These are phyloP conservation scores for Pocillopora meandrina DNA, from an alignment of 92 coral and sea anemone species.

Conservation along the genomic window DNA sequence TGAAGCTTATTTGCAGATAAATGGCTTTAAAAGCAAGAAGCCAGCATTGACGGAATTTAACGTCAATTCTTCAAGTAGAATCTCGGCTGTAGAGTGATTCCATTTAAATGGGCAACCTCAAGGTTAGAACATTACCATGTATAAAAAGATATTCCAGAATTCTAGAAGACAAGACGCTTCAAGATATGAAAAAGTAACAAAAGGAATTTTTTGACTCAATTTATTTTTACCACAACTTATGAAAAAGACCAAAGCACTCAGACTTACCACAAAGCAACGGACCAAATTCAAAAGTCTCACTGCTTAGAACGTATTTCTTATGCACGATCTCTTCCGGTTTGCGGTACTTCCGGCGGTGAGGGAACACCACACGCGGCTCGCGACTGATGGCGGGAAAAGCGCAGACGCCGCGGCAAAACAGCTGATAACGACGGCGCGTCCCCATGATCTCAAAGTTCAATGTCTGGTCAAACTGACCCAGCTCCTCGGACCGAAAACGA, in stretches of 20 bases:
- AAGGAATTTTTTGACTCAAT: neutral
- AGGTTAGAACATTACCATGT: no score
- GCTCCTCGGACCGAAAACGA: constrained; percentile 94
- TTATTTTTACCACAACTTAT: neutral
- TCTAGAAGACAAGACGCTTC: no score
- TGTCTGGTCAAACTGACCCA: constrained; percentile 99
- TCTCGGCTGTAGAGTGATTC: no score
- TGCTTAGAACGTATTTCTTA: constrained; percentile 91
- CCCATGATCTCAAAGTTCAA: constrained; percentile 96
- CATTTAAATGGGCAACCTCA: no score
- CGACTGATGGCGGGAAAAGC: constrained; percentile 98
- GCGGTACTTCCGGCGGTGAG: constrained; percentile 92
- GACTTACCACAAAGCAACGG: constrained; percentile 87
- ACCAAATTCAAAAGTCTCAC: constrained; percentile 95
- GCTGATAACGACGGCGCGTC: constrained; percentile 95
- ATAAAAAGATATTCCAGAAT: no score
- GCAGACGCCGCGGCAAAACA: constrained; percentile 98
- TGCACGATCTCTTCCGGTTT: constrained; percentile 97
- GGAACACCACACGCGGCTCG: constrained; percentile 97
- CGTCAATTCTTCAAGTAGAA: neutral
- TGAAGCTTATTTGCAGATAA: neutral
- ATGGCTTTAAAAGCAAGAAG: neutral
- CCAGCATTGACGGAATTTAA: neutral
- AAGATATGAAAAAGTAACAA: neutral
- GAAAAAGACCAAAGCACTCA: neutral